Evolutionary conservation across 53 echinoderm and acorn worm genomes (phyloP).

Genomic region (Actinopyga echinites): DNA sequence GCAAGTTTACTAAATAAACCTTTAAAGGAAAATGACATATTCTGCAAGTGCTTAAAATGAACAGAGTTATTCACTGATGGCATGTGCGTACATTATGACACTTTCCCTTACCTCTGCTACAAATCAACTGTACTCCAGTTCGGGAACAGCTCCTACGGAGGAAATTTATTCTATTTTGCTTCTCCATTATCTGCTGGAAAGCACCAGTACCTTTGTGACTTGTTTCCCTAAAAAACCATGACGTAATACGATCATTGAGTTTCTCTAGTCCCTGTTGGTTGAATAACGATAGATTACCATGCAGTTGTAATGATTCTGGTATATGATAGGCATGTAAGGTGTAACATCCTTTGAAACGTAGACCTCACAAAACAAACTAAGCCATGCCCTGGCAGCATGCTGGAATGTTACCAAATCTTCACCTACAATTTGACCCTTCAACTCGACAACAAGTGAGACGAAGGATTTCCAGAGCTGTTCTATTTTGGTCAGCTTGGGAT

Average conservation of each 20-base stretch:
- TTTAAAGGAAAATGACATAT: no score
- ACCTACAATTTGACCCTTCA: background rate
- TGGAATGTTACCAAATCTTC: background rate
- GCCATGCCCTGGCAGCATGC: background rate
- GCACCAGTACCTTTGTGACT: constrained; percentile 31
- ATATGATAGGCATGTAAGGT: constrained; percentile 45
- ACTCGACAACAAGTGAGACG: background rate
- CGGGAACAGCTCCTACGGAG: background rate
- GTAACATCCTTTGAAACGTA: constrained; percentile 47
- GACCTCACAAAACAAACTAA: constrained; percentile 19
- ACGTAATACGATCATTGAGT: constrained; percentile 30
- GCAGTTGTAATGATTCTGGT: background rate
- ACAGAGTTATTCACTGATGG: no score
- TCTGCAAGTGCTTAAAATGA: no score
- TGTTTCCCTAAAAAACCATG: constrained; percentile 30
- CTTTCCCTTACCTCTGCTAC: background rate
- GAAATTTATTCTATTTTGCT: constrained; percentile 41
- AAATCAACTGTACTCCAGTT: background rate
- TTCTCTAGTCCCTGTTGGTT: constrained; percentile 50
- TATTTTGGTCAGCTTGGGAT: background rate
- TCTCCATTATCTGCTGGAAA: constrained; percentile 43
- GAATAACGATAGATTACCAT: constrained; percentile 34
- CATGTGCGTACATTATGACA: no score
- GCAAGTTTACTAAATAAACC: no score
- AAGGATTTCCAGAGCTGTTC: background rate